phyloP scores from a whole-genome alignment of 2,113 vertebrate genomes.

The Polypterus senegalus region DNA sequence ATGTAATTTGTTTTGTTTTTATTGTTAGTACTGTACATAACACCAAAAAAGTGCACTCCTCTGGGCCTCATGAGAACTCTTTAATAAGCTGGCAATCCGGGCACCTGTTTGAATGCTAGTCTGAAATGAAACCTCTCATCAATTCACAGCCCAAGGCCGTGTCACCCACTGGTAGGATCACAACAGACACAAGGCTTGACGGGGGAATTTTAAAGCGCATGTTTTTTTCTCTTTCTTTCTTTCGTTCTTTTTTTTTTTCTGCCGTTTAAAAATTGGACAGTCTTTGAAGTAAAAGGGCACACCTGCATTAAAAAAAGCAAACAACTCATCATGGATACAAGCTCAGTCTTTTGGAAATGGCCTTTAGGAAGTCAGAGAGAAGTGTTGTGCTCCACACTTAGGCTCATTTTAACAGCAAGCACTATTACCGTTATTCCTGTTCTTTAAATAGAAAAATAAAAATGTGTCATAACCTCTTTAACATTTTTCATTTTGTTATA shows the following conservation, averaged over 20 bases:
- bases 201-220: background rate
- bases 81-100: conserved; percentile 3
- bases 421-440: too few relatives aligned
- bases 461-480: too few relatives aligned
- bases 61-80: too few relatives aligned
- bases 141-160: conserved; percentile 27
- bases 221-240: background rate
- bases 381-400: too few relatives aligned
- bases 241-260: background rate
- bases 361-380: too few relatives aligned
- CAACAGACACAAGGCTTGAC: conserved; percentile 1
- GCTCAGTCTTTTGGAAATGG: background rate
- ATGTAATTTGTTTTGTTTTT: too few relatives aligned
- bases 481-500: too few relatives aligned
- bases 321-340: background rate
- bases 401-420: too few relatives aligned
- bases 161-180: conserved; percentile 4
- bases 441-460: too few relatives aligned
- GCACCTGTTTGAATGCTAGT: conserved; percentile 22
- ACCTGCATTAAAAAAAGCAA: background rate
- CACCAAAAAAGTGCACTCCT: too few relatives aligned
- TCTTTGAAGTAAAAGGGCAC: background rate
- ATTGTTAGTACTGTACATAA: too few relatives aligned
- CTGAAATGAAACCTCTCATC: conserved; percentile 24
- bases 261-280: background rate